Conservation (phyloP, 1,140 invertebrate genomes). For the Drosophila bipectinata region DNA sequence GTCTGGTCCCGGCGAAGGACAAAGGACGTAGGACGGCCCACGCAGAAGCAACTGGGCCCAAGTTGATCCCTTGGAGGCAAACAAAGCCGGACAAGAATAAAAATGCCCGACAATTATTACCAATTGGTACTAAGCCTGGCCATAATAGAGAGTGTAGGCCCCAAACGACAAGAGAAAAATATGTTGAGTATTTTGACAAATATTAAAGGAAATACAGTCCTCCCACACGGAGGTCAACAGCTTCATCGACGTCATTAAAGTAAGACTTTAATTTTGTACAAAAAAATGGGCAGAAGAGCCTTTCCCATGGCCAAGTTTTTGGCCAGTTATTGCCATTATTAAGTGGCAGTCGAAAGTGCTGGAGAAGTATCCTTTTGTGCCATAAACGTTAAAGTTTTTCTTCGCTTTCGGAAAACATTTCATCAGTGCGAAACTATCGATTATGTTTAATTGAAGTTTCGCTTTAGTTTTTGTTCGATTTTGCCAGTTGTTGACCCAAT, state of each 20-base stretch:
- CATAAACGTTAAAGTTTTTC: constrained; percentile 39
- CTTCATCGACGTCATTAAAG: constrained; percentile 73
- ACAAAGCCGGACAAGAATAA: constrained; percentile 50
- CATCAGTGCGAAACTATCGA: constrained; percentile 47
- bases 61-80: constrained; percentile 36
- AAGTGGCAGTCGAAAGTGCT: constrained; percentile 6
- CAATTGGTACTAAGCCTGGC: constrained; percentile 54
- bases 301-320: constrained; percentile 6
- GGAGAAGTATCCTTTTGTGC: constrained; percentile 27
- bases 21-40: neutral
- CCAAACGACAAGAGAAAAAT: constrained; percentile 21
- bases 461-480: constrained; percentile 26
- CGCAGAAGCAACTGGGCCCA: constrained; percentile 18
- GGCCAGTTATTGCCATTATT: constrained; percentile 34
- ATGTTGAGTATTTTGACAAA: constrained; percentile 32
- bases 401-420: constrained; percentile 39
- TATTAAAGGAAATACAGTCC: constrained; percentile 23
- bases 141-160: constrained; percentile 18
- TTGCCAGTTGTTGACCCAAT: constrained; percentile 61
- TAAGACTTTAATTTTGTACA: constrained; percentile 53
- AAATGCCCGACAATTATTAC: constrained; percentile 65
- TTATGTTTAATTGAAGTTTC: constrained; percentile 48
- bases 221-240: constrained; percentile 57
- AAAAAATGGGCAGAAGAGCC: neutral
- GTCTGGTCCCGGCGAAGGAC: neutral